Base-by-base conservation (phyloP, 2,113 vertebrate genomes). In the Paratilapia polleni region DNA sequence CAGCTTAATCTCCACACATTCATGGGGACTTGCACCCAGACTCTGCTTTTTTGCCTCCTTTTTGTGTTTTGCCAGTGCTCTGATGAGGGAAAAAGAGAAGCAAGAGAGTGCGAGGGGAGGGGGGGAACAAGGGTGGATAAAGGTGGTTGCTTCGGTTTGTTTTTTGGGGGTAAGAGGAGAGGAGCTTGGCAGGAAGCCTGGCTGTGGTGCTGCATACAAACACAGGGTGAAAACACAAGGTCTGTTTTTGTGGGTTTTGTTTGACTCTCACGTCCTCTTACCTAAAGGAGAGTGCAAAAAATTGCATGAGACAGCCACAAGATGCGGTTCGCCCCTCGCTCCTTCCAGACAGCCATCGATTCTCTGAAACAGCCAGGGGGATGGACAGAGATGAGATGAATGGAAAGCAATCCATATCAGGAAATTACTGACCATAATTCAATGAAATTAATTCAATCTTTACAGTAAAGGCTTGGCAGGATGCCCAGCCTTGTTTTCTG, bases 71-170 rank as follows among this genome's bases (percentile, higher is more conserved):
- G 54, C 70, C 70, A 73, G 66, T 26, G 20, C 59, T 34, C 57
- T 94, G 94, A 92, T 89, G 93, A 91, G 89, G 92, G 94, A 24
- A 24, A 95, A 94, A 94, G 94, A 93, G 94, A 94, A 94, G 87
- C 91, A 90, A 90, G 94, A 92, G 66, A 20, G 92, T 93, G 87
- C 89, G 54, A 14, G 93, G 93, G 88, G 89, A 88, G 19, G 4
- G 12, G 52, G 70, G 15, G 78, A 13, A 20, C 3, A 1, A 24
- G 52, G 77, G 36, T 22, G 63, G 58, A 66, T 60, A 61, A 62
- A 61, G 54, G 43, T 19, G 24, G 43, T 52, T 70, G 10, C 66
- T 70, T 70, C 26, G 15, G 66, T 77, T 78, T 70, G 38, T 61
- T 73, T 56, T 70, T 19, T 74, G 12, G 12, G 11, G 24, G 49